Base-by-base conservation (phyloP, 2,113 vertebrate species). In the Monopterus albus region DNA sequence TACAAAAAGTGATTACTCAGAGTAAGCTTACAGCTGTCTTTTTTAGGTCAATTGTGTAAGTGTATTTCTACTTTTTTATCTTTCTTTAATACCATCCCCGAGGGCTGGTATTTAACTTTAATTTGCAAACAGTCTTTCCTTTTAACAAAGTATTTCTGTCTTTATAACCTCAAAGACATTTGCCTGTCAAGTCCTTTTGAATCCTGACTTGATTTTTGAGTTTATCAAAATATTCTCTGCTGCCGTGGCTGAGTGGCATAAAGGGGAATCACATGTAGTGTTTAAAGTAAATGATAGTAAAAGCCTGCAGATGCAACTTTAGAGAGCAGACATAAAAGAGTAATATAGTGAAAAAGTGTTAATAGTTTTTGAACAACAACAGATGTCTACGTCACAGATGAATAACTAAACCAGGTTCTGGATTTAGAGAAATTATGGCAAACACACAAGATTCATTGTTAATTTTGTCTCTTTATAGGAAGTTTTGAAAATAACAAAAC, bases 111-210 rank as follows among this genome's bases (percentile, higher is more conserved):
- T 64, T 50, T 25, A 1, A 61, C 25, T 18, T 46, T 53, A 46
- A 67, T 60, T 55, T 76, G 8, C 31, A 26, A 55, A 51, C 58
- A 64, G 11, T 52, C n/a, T 11, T 31, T 28, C 18, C 5, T 20
- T 26, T 43, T 57, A 31, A 23, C 25, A 14, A 3, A 38, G 31
- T 13, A 43, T 21, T 53, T 58, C 6, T 14, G 23, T 68, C 20
- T 57, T 57, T 50, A 35, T n/a, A 39, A 45, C 33, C 18, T 60
- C n/a, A 14, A 50, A 31, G 8, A 51, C 18, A 7, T 23, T 31
- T 49, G 25, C 35, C 31, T 42, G 18, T 53, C n/a, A 63, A 39
- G 4, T 29, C 23, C 10, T 25, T 11, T 15, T 12, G 15, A 35
- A 25, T 39, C 33, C 40, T 31, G 18, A 2, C 15, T 39, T 1